Evolutionary conservation across 92 coral and sea anemone species (phyloP).

Genomic region (Scolanthus callimorphus): DNA sequence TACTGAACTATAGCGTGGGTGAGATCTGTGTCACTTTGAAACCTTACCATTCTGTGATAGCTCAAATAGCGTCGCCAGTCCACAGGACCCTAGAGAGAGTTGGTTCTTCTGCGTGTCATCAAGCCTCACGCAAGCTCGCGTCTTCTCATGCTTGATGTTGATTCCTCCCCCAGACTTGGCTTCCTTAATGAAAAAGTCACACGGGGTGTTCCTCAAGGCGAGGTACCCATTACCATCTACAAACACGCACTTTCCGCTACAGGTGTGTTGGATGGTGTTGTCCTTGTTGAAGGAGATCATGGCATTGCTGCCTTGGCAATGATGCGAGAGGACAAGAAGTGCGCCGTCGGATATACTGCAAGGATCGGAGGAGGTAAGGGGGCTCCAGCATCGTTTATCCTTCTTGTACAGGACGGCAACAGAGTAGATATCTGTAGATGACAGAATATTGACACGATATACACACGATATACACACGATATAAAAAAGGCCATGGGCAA

Average conservation of each 20-base stretch:
- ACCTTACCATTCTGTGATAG: slow-evolving; percentile 64
- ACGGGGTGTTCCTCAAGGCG: slow-evolving; percentile 46
- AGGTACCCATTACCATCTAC: slow-evolving; percentile 24
- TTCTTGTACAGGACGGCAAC: slow-evolving; percentile 39
- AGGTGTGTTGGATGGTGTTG: slow-evolving; percentile 57
- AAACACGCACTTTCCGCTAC: slow-evolving; percentile 70
- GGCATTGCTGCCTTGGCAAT: slow-evolving; percentile 62
- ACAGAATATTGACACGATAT: no score
- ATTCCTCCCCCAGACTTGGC: slow-evolving; percentile 22
- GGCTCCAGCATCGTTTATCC: slow-evolving; percentile 79
- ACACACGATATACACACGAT: no score
- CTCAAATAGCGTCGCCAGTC: slow-evolving; percentile 30
- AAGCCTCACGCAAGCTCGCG: slow-evolving; percentile 48
- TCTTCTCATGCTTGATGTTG: slow-evolving; percentile 33
- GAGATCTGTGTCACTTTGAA: no score
- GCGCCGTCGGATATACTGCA: slow-evolving; percentile 53
- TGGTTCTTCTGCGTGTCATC: slow-evolving; percentile 42
- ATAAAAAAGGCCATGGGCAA: no score
- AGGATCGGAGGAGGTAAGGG: slow-evolving; percentile 43
- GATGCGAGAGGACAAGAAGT: slow-evolving; percentile 37
- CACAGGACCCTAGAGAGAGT: slow-evolving; percentile 47
- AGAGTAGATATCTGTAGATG: slow-evolving; percentile 57
- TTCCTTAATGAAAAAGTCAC: slow-evolving; percentile 39
- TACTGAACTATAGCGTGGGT: no score
- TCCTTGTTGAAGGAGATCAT: slow-evolving; percentile 66